phyloP scores from a whole-genome alignment of 30 jellyfish, hydroid and myxozoan genomes.

The Turritopsis rubra region DNA sequence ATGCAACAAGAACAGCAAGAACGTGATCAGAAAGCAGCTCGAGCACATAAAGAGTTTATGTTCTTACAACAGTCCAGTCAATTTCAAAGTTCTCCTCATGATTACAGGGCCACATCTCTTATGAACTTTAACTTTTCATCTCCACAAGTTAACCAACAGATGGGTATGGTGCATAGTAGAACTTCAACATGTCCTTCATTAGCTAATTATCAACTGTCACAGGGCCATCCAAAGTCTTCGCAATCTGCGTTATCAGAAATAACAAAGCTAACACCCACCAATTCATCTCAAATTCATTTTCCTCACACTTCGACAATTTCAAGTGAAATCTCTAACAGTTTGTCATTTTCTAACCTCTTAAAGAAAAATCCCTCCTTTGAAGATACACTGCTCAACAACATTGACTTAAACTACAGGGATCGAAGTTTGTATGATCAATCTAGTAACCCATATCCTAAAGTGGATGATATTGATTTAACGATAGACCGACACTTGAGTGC shows the following conservation, averaged over 20 bases:
- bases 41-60: not conserved
- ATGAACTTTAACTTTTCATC: not conserved
- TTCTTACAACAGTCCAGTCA: constrained; percentile 20
- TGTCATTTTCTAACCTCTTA: not conserved
- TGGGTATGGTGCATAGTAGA: not conserved
- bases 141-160: not conserved
- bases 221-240: not conserved
- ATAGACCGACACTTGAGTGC: constrained; percentile 36
- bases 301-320: constrained; percentile 21
- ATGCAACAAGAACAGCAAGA: constrained; percentile 25
- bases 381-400: constrained; percentile 1
- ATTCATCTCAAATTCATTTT: constrained; percentile 18
- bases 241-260: constrained; percentile 15
- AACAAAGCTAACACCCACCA: not conserved
- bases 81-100: constrained; percentile 18
- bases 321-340: not conserved
- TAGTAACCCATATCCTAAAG: not conserved
- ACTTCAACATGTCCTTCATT: not conserved
- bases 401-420: constrained; percentile 3
- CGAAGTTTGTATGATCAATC: not conserved
- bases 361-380: constrained; percentile 24
- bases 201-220: not conserved
- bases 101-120: not conserved
- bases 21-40: not conserved
- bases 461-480: constrained; percentile 26